Evolutionary conservation across 1,140 invertebrate genomes (phyloP), one percentile per base, ranked within the genome.

Genomic region (Heliconius hewitsoni): DNA sequence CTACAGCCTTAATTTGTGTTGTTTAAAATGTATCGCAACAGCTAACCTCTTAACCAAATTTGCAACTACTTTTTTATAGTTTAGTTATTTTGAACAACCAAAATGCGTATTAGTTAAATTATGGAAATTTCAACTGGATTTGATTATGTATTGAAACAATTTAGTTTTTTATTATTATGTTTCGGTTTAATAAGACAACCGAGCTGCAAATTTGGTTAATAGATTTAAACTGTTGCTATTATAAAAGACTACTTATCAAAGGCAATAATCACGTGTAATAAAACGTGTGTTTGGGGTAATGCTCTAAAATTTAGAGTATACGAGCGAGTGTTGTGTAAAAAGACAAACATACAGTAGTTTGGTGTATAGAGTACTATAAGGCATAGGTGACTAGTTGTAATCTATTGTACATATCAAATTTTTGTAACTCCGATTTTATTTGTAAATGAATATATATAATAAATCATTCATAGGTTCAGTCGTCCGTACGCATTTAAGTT

Each of bases 281-380:
- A 46, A 84, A 86, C 71, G 80, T 81, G 81, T 75, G 72, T 74
- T 78, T 78, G 82, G 77, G 39, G 39, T 52, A 76, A 86, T 91
- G 90, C 86, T 93, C 90, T 93, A 92, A 93, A 91, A 93, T 91
- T 92, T 93, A 93, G 91, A 85, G 85, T 85, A 90, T 90, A 79
- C 73, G 71, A 66, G 78, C 73, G 78, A 71, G 82, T 76, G 73
- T 70, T 78, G 80, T 92, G 90, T 93, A 91, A 89, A 93, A 92
- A 91, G 90, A 89, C 85, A 88, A 80, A 72, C 71, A 81, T 76
- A 39, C 70, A 42, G 46, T 83, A 80, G 83, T 82, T 85, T 52
- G 73, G 79, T 91, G 88, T 92, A 91, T 90, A 88, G 85, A 50
- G 27, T 91, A 87, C 80, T 23, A 30, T 90, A 91, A 87, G 83